Base-by-base conservation (phyloP, 1,140 invertebrate species). In the Cataglyphis hispanica region DNA sequence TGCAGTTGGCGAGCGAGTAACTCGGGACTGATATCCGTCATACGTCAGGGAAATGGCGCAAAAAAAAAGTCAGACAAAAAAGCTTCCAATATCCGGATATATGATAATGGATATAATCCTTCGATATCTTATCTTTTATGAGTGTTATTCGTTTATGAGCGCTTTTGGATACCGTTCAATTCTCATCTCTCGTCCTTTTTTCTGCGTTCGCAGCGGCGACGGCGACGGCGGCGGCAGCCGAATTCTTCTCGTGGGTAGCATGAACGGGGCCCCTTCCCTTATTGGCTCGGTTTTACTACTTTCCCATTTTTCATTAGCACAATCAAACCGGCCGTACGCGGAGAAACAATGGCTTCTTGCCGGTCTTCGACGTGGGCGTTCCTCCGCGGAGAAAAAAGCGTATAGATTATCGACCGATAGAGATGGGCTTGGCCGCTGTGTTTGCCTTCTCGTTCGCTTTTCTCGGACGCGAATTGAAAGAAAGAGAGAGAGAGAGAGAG, bases 141-240 rank as follows among this genome's bases (percentile, higher is more conserved):
- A 87, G 69, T 85, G 84, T 92, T 91, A 92, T 89, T 92, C 90
- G 87, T 92, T 92, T 92, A 92, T 91, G 87, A 92, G 85, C 85
- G 75, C 84, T 92, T 92, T 91, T 92, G 91, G 91, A 92, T 89
- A 87, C 85, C 63, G 90, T 92, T 92, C 91, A 92, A 92, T 91
- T 91, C 75, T 85, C 69, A 34, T 72, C 86, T 72, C 86, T 86
- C 70, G 74, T 31, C 46, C 78, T 72, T 85, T 22, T 58, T 74
- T 64, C 27, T 60, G 31, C 37, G 22, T 60, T 43, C 40, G 60
- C 31, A 31, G 16, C 43, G 16, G 22, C 25, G 37, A 7, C 37
- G 37, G 37, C 4, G 37, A 4, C 19, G 19, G 19, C 64, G 34
- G 34, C 34, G 10, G 63, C 63, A 10, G 31, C 34, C 66, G 64